These are phyloP conservation scores for Pyrgilauda ruficollis DNA, from an alignment of 2,113 vertebrate genomes.

Conservation along the genomic window DNA sequence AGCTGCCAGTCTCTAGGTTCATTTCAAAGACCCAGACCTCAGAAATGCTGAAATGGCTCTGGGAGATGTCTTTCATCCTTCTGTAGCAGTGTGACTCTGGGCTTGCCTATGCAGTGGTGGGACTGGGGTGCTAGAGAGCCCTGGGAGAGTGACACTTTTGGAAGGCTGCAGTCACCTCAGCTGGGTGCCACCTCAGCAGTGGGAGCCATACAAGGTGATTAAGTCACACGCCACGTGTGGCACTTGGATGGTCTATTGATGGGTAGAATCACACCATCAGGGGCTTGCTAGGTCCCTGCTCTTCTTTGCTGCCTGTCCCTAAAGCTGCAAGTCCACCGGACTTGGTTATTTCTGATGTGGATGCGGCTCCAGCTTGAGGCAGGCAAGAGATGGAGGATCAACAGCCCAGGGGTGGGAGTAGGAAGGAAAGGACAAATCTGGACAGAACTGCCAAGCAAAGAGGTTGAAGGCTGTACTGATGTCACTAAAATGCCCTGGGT, in stretches of 20 bases:
- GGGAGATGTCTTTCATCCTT: not conserved
- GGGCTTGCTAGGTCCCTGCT: not conserved
- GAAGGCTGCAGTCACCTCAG: not conserved
- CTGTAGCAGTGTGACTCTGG: not conserved
- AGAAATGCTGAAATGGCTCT: not conserved
- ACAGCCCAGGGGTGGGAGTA: not conserved
- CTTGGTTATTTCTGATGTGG: not conserved
- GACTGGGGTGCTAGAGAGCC: not conserved
- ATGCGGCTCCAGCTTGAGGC: not conserved
- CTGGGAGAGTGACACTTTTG: accelerated
- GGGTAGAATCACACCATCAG: not conserved
- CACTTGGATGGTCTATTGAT: not conserved
- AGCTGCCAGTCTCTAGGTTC: not conserved
- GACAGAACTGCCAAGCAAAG: not conserved
- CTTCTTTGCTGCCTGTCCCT: not conserved
- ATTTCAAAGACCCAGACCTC: not conserved
- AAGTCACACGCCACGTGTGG: accelerated
- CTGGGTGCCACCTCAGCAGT: not conserved
- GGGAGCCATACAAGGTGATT: not conserved
- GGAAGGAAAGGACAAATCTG: not conserved
- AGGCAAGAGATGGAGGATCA: not conserved
- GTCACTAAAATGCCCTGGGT: not conserved
- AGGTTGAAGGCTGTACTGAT: not conserved
- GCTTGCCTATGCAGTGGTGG: not conserved
- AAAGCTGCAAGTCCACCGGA: not conserved